Conservation (phyloP, 2,888 invertebrate species). For the Tenthredo livida region DNA sequence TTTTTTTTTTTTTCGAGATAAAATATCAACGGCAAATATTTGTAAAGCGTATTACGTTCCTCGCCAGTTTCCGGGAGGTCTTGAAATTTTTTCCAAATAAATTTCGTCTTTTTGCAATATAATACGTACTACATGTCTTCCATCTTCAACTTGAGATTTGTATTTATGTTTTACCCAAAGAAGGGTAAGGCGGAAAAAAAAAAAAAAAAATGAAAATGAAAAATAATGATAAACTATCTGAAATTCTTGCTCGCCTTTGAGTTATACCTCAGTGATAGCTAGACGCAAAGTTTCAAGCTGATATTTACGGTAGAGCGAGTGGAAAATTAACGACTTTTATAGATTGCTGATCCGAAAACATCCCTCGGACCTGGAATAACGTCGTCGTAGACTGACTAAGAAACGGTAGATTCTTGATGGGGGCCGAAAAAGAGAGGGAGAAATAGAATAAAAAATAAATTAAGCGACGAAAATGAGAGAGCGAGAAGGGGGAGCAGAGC, state of each 20-base stretch:
- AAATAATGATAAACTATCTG: neutral
- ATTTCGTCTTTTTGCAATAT: neutral
- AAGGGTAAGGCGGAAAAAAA: neutral
- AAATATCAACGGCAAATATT: constrained; percentile 31
- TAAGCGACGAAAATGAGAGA: constrained; percentile 48
- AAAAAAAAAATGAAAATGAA: neutral
- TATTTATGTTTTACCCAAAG: neutral
- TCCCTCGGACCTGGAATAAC: constrained; percentile 28
- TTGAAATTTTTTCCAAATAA: neutral
- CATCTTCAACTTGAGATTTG: neutral
- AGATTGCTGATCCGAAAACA: constrained; percentile 47
- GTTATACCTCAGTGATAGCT: neutral
- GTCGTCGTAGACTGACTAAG: neutral
- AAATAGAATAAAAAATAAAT: constrained; percentile 46
- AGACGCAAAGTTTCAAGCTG: constrained; percentile 31
- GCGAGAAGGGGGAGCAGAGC: neutral
- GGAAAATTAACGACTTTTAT: constrained; percentile 45
- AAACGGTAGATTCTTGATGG: neutral
- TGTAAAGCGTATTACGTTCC: neutral
- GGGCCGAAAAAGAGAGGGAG: neutral
- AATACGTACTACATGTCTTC: neutral
- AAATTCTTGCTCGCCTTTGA: neutral
- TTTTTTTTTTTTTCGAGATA: neutral
- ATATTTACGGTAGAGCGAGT: constrained; percentile 41
- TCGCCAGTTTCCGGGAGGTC: neutral